Evolutionary conservation across 2,113 vertebrate species (phyloP).

Genomic region (Crypturellus undulatus): DNA sequence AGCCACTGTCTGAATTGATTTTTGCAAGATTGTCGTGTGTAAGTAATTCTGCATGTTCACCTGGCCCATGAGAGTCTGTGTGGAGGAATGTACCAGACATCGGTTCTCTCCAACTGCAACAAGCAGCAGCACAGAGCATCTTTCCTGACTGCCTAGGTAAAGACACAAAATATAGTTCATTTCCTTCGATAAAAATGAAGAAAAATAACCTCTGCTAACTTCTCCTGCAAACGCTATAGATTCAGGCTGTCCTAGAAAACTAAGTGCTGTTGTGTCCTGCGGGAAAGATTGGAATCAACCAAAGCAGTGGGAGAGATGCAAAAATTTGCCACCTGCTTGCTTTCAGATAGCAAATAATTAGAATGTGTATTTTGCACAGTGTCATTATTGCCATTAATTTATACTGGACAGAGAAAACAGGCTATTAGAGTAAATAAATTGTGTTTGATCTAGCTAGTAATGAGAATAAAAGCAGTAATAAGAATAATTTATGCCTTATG

Average conservation of each 20-base stretch:
- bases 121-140: neutral
- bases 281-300: neutral
- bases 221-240: neutral
- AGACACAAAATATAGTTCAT: neutral
- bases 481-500: neutral
- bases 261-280: neutral
- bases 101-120: neutral
- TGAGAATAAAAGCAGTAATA: neutral
- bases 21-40: neutral
- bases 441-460: neutral
- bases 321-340: neutral
- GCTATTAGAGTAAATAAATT: rapidly evolving
- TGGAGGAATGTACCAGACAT: neutral
- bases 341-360: neutral
- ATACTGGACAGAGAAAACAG: neutral
- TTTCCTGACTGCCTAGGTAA: neutral
- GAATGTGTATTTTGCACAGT: neutral
- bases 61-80: neutral
- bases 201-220: neutral
- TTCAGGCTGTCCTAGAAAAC: neutral
- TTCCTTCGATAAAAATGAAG: neutral
- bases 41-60: neutral
- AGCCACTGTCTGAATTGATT: neutral
- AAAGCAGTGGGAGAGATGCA: neutral
- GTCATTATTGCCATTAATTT: rapidly evolving